Evolutionary conservation across 2,113 vertebrate species (phyloP).

Genomic region (Axis porcinus): DNA sequence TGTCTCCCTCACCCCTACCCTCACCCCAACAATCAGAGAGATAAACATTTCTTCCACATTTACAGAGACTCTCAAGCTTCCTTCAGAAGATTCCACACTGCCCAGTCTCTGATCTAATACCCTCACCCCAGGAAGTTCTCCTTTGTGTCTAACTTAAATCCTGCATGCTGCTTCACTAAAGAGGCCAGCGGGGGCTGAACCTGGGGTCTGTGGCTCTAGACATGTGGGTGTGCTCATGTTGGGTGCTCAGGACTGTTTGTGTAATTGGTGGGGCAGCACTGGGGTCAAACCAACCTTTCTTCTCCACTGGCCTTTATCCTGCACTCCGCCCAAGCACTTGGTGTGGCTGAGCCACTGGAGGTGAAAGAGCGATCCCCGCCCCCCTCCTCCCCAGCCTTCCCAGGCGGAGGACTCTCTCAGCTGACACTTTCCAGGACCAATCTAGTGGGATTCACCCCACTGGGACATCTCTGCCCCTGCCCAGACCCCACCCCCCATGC

Average conservation of each 20-base stretch:
- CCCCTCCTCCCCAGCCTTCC: not conserved
- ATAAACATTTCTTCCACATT: not conserved
- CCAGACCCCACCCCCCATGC: not conserved
- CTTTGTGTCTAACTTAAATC: not conserved
- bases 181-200: not conserved
- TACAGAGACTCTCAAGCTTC: not conserved
- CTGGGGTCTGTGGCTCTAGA: not conserved
- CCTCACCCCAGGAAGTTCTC: not conserved
- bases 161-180: not conserved
- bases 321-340: conserved; percentile 45
- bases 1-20: not conserved
- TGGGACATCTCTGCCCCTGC: not conserved
- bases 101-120: not conserved
- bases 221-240: not conserved
- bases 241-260: conserved; percentile 8
- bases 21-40: not conserved
- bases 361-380: conserved; percentile 11
- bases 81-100: not conserved
- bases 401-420: not conserved
- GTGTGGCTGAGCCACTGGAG: not conserved
- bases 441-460: not conserved
- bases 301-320: conserved; percentile 17
- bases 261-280: conserved; percentile 12
- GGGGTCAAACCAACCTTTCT: conserved; percentile 26
- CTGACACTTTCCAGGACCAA: not conserved